Base-by-base conservation (phyloP, 1,140 invertebrate genomes). In the Sminthurinus signatus region DNA sequence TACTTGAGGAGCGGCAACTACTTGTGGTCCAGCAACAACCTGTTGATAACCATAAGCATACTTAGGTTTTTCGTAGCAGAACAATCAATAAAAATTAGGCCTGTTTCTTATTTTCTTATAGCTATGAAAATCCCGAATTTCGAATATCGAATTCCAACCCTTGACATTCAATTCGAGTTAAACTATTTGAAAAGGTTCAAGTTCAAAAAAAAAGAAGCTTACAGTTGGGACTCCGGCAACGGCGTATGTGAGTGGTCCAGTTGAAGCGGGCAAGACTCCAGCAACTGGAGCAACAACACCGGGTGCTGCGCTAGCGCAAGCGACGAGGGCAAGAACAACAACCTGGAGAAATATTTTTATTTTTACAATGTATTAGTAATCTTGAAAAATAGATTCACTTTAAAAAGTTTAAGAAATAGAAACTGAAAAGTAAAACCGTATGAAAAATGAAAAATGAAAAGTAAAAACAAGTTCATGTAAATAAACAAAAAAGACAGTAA, bases 241-340 rank as follows among this genome's bases (percentile, higher is more conserved):
- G 57, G 61, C 66, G 32, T 60, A 64, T 54, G 61, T 48, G 28
- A 60, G 17, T 3, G 58, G 58, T 44, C 42, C 58, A 25, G 58
- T 44, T 23, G 63, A 39, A 19, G 60, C 61, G 2, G 36, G 58
- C 39, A 60, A 23, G 43, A 46, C 31, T 48, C 27, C 32, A 27
- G 54, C 60, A 19, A 52, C 25, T 21, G 59, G 51, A 21, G 27
- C 29, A 27, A 52, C 21, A 31, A 15, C 61, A 14, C 29, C 61
- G 29, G 66, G 60, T 25, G 31, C 62, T 31, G 60, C 46, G 28
- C 39, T 58, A n/a, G 50, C 67, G 29, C 50, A 15, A 28, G 62
- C 62, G 32, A 56, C 62, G 59, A 61, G 23, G 32, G 62, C 62
- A 23, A 69, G 56, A 46, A 69, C 8, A 32, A 29, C 59, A 39